Base-by-base conservation (phyloP, 2,113 vertebrate species). In the Ploceus nigricollis region DNA sequence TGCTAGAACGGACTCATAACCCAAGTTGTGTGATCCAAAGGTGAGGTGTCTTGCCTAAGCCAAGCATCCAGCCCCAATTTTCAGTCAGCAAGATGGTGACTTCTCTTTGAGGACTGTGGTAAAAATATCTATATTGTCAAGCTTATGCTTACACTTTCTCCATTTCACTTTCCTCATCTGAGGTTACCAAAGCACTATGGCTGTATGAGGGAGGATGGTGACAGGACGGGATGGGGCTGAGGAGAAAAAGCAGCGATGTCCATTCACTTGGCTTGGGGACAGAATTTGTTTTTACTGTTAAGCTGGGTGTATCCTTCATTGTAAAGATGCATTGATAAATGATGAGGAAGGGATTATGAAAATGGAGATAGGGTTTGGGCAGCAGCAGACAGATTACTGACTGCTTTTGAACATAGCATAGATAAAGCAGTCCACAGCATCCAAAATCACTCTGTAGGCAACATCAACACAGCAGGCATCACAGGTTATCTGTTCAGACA, bases 221-320 rank as follows among this genome's bases (percentile, higher is more conserved):
- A 40, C 7, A 54, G 48, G 13, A 63, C 2, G 1, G 25, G 12
- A 6, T 10, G 10, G 18, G 42, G 12, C 4, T 58, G n/a, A 28
- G 24, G 27, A 47, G 22, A 44, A 80, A 90, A 8, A 60, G 11
- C 28, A 19, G 7, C 1, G 1, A 73, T 51, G 35, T 31, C 19
- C 19, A 6, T 47, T 85, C 1, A 0, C 45, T 48, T 53, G n/a
- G 42, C 28, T 3, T 7, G 15, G 27, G 39, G 24, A 42, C 1
- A 0, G 28, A 69, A n/a, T 50, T 58, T 53, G 20, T 2, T 82
- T 70, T 80, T 63, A 51, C 10, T 60, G 19, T 40, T 17, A 50
- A 31, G 20, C 23, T 50, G 27, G 3, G 25, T 22, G 12, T n/a
- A 35, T 33, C 12, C 54, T 61, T 61, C 42, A 11, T 39, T 1